Conservation (phyloP, 2,797 vertebrate genomes). For the Rhinella marina region DNA sequence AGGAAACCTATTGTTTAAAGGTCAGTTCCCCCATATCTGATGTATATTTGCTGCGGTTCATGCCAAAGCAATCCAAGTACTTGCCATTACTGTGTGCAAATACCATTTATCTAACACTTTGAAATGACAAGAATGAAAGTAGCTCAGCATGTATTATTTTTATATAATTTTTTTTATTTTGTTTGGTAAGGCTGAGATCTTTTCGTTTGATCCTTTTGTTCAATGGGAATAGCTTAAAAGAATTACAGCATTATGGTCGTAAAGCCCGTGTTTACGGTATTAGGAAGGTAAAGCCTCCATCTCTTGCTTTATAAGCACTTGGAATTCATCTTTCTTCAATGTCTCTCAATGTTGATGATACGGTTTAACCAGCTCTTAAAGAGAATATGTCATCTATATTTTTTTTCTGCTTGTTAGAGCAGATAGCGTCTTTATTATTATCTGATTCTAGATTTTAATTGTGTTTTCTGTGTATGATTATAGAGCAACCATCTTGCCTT, state of each 20-base stretch:
- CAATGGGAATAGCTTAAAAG: slow-evolving; percentile 2
- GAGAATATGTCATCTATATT: too few species aligned
- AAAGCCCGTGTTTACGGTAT: slow-evolving; percentile 33
- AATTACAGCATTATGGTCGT: background rate
- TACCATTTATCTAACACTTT: background rate
- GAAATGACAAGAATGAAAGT: background rate
- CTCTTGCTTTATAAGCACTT: slow-evolving; percentile 6
- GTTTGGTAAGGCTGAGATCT: background rate
- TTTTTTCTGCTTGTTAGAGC: too few species aligned
- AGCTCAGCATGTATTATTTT: background rate
- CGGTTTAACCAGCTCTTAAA: background rate
- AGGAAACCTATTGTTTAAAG: background rate
- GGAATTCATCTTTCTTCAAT: slow-evolving; percentile 12
- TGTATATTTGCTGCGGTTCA: background rate
- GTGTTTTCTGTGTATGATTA: too few species aligned
- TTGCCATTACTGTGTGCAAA: background rate
- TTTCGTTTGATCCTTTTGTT: slow-evolving; percentile 23
- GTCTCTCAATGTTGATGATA: background rate
- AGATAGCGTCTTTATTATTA: too few species aligned
- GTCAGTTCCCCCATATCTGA: background rate
- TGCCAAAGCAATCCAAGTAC: background rate
- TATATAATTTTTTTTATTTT: background rate
- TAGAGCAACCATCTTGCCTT: too few species aligned
- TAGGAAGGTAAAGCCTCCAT: background rate
- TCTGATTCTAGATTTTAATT: too few species aligned